Percentiles rank a stretch among this genome's conserved stretches.
These are phyloP conservation scores for Bubo scandiacus DNA, from an alignment of 2,113 vertebrate genomes.

Conservation along the genomic window DNA sequence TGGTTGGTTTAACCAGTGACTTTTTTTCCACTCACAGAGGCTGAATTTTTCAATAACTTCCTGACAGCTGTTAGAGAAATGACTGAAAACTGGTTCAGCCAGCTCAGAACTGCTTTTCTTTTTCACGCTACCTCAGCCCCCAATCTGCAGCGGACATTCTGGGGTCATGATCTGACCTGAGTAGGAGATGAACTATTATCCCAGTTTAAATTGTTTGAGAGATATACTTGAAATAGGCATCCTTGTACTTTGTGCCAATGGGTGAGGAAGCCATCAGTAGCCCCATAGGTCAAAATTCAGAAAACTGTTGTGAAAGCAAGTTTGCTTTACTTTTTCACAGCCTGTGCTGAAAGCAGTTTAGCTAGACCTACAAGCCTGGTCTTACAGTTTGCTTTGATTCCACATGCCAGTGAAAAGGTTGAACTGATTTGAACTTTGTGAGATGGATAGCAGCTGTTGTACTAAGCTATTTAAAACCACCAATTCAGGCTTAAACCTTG, in stretches of 20 bases:
- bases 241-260: not conserved
- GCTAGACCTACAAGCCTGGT: not conserved
- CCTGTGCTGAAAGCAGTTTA: not conserved
- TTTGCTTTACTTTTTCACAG: not conserved
- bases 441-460: not conserved
- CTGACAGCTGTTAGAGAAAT: not conserved
- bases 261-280: not conserved
- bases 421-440: constrained; percentile 36
- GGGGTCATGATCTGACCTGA: not conserved
- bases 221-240: not conserved
- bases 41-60: not conserved
- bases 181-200: not conserved
- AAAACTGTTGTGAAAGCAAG: not conserved
- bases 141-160: not conserved
- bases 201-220: not conserved
- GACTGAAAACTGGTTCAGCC: not conserved
- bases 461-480: constrained; percentile 30
- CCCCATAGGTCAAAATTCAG: not conserved
- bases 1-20: not conserved
- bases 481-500: constrained; percentile 12
- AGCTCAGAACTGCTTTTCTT: not conserved
- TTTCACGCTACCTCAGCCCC: not conserved
- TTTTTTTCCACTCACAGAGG: not conserved
- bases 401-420: not conserved
- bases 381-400: not conserved